Base-by-base conservation (phyloP, 2,797 vertebrate species). In the Dicrostonyx torquatus region DNA sequence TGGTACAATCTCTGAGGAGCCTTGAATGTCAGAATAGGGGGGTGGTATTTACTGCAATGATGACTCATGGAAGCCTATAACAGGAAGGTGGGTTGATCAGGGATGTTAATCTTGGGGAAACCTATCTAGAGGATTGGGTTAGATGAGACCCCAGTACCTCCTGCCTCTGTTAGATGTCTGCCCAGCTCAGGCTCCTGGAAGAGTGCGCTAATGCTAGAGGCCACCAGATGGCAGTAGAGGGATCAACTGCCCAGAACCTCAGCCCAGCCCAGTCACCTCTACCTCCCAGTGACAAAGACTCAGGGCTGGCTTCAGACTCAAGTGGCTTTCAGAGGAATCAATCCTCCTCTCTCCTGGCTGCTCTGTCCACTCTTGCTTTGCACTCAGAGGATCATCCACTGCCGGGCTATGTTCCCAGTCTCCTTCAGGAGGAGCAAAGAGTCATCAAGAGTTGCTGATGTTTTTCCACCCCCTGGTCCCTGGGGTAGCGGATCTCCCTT, bases 201-300 rank as follows among this genome's bases (percentile, higher is more conserved):
- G 73, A 29, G 68, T 55, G 89, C 77, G 53, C 62, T 85, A 58
- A 73, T 75, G 8, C 2, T 2, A 1, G 7, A 0, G 14, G 6
- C 91, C 97, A 11, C 95, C 87, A 96, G 97, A 91, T 97, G 97
- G 95, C 96, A 96, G 84, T 95, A 31, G 58, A 76, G 93, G 91
- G 58, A 90, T 73, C 22, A 14, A 50, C 37, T 17, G 62, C 62
- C 37, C 1, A 0, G 45, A 50, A 22, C 58, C 37, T 9, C 64
- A 18, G 73, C 88, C 93, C 40, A 90, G 86, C 87, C 95, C 87
- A 84, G 68, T 40, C 37, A 45, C n/a, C 58, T 75, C 37, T 53
- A 15, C 73, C 82, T 76, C 62, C 1, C 20, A 91, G 78, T 75
- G 96, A 96, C 97, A 97, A 95, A 97, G 95, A 83, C 89, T 70